These are phyloP conservation scores for Pegoplata infirma DNA, from an alignment of 2,888 invertebrate species.

Conservation along the genomic window DNA sequence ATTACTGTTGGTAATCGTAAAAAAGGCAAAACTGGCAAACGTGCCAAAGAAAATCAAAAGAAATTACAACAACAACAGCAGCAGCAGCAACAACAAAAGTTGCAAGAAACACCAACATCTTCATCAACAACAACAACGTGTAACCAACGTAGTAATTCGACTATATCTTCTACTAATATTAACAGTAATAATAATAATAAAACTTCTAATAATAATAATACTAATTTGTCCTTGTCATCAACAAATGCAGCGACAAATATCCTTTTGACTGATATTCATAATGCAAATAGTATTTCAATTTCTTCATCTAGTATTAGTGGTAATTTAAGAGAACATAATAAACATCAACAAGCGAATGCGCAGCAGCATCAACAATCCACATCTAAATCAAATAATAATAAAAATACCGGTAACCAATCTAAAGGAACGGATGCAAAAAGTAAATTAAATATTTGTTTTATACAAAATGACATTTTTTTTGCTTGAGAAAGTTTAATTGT, in stretches of 20 bases:
- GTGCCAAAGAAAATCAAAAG: constrained; percentile 71
- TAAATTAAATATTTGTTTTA: background rate
- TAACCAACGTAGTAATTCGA: background rate
- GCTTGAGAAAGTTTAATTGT: too few species aligned
- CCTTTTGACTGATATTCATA: constrained; percentile 72
- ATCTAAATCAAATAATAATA: constrained; percentile 32
- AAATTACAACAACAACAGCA: constrained; percentile 61
- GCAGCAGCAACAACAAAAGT: constrained; percentile 57
- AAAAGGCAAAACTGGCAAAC: constrained; percentile 68
- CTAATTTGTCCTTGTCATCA: constrained; percentile 48
- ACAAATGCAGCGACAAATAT: constrained; percentile 65
- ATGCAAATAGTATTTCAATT: constrained; percentile 71
- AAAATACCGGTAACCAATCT: constrained; percentile 9
- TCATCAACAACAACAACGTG: background rate
- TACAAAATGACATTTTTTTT: background rate
- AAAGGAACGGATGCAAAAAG: background rate
- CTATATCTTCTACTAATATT: constrained; percentile 31
- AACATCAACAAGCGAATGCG: constrained; percentile 21
- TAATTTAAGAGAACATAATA: constrained; percentile 28
- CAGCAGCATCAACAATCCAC: background rate
- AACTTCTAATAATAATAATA: constrained; percentile 48
- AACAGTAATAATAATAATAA: constrained; percentile 35
- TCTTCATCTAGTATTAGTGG: constrained; percentile 62
- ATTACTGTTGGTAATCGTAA: constrained; percentile 28
- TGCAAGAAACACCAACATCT: constrained; percentile 18